Conservation (phyloP, 2,888 invertebrate genomes). For the Rhamnusium bicolor region DNA sequence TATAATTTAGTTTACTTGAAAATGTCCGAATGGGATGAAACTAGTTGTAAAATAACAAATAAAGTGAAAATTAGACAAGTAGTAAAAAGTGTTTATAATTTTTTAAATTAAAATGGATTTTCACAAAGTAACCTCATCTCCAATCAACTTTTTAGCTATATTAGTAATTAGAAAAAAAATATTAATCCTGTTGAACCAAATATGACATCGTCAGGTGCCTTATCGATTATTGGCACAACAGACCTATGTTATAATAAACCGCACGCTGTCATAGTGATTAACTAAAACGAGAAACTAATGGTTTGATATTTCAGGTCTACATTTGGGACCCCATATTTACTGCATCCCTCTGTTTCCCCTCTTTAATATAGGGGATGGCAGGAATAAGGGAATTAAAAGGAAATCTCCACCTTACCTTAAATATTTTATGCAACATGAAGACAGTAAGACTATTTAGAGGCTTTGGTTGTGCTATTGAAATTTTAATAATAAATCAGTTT, state of each 20-base stretch:
- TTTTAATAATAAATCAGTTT: conserved; percentile 3
- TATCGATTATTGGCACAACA: conserved; percentile 13
- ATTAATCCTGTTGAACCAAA: background rate
- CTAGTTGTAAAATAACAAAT: too few species aligned
- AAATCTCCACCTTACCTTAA: background rate
- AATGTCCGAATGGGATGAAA: too few species aligned
- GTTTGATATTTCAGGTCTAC: conserved; percentile 22
- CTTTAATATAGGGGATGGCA: background rate
- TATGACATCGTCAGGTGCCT: background rate
- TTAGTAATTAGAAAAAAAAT: too few species aligned
- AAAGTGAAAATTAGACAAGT: too few species aligned
- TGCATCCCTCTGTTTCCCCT: conserved; percentile 1
- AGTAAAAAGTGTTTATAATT: too few species aligned
- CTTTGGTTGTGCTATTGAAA: background rate
- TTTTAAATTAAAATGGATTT: too few species aligned
- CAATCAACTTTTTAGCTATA: too few species aligned
- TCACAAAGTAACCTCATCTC: too few species aligned
- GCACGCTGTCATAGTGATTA: conserved; percentile 22
- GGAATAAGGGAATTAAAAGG: conserved; percentile 17
- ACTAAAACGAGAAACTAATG: conserved; percentile 32
- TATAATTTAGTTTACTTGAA: too few species aligned
- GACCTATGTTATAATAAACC: conserved; percentile 27
- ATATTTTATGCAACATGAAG: conserved; percentile 1
- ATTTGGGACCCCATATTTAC: conserved; percentile 1
- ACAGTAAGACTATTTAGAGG: background rate